A percentile compares a stretch with the other conserved stretches of the same genome.
phyloP scores from a whole-genome alignment of 2,888 invertebrate species.

The Thereva unica region DNA sequence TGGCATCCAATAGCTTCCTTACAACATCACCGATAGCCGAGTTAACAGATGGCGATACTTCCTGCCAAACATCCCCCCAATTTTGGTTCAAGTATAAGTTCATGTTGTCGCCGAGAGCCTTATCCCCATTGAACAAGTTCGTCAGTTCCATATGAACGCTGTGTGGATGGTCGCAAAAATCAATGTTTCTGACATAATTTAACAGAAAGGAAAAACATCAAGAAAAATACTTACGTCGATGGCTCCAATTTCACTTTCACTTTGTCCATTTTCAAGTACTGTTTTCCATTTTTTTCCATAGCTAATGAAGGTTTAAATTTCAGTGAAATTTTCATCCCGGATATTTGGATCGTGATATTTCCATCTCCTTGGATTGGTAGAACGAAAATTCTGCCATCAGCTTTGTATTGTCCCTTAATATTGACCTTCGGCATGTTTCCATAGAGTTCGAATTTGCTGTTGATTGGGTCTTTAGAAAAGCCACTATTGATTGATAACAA shows the following conservation, averaged over 20 bases:
- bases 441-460: slow-evolving; percentile 37
- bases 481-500: slow-evolving; percentile 25
- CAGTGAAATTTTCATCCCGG: slow-evolving; percentile 37
- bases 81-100: slow-evolving; percentile 65
- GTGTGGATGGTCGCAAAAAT: neutral
- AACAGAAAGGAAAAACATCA: neutral
- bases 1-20: slow-evolving; percentile 5
- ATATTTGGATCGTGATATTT: slow-evolving; percentile 29
- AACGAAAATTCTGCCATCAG: slow-evolving; percentile 49
- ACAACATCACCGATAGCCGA: slow-evolving; percentile 24
- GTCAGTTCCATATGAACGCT: slow-evolving; percentile 55
- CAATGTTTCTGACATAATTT: neutral
- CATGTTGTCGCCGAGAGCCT: slow-evolving; percentile 63
- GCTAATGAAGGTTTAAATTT: slow-evolving; percentile 36
- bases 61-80: slow-evolving; percentile 62
- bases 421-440: slow-evolving; percentile 24
- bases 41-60: slow-evolving; percentile 26
- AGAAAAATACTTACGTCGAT: slow-evolving; percentile 12
- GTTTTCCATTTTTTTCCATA: slow-evolving; percentile 36
- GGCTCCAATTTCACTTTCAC: slow-evolving; percentile 20
- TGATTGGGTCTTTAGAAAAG: slow-evolving; percentile 33
- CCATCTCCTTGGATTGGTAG: slow-evolving; percentile 49
- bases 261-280: slow-evolving; percentile 28
- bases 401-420: slow-evolving; percentile 44
- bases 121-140: slow-evolving; percentile 66